These are phyloP conservation scores for Gobio gobio DNA, from an alignment of 2,113 vertebrate genomes.

Conservation along the genomic window DNA sequence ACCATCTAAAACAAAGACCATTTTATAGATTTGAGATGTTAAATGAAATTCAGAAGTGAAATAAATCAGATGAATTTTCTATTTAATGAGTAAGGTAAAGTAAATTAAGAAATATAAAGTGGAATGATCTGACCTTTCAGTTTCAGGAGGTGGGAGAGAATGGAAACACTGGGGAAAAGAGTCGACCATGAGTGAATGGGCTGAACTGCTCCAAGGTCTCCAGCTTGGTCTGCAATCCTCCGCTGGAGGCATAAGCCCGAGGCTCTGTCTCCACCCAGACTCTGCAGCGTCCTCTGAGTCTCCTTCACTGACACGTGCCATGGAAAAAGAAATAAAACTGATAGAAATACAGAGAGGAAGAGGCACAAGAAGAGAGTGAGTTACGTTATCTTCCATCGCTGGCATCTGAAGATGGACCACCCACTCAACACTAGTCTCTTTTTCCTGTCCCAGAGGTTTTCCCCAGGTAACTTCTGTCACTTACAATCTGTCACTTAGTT, in stretches of 20 bases:
- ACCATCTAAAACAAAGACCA: background rate
- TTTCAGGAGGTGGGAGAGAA: background rate
- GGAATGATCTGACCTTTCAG: conserved; percentile 9
- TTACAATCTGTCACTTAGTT: conserved; percentile 39
- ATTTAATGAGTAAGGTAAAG: background rate
- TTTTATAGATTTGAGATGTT: background rate
- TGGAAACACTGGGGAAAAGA: conserved; percentile 29
- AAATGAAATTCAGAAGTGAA: background rate
- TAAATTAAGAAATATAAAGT: background rate
- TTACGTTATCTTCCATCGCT: conserved; percentile 39
- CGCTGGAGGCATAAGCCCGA: conserved; percentile 41
- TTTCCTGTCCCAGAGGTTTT: conserved; percentile 23
- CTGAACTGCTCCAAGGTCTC: conserved; percentile 40
- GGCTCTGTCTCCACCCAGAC: conserved; percentile 44
- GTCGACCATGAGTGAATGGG: conserved; percentile 19
- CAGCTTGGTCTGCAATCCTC: conserved; percentile 39
- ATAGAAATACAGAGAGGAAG: background rate
- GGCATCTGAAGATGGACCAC: conserved; percentile 13
- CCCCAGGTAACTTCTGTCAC: conserved; percentile 47
- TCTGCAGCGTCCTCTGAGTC: conserved; percentile 33
- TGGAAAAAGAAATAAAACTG: background rate
- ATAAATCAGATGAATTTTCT: conserved; percentile 20
- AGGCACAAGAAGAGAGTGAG: background rate
- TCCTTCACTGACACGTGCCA: conserved; percentile 24
- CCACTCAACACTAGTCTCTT: conserved; percentile 15